Evolutionary conservation across 2,797 vertebrate species (phyloP), one percentile per base, ranked within the genome.

Genomic region (Xiphophorus birchmanni): DNA sequence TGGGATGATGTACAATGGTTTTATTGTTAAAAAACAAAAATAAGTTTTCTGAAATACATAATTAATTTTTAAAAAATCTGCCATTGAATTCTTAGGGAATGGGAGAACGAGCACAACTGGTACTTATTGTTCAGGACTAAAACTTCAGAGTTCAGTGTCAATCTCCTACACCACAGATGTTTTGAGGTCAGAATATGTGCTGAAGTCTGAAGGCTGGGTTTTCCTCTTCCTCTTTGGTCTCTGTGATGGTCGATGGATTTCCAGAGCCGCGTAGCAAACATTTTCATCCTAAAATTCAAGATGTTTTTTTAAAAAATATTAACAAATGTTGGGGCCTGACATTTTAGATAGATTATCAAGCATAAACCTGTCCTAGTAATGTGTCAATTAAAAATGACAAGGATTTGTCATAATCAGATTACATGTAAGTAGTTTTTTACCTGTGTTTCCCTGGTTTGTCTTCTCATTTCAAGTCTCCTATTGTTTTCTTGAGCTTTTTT

Each of bases 131-230:
- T 15, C n/a, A 60, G n/a, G 56, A 15, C 56, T 32, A 60, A 60
- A 56, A 26, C n/a, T 5, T 60, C 56, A 32, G n/a, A 60, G 44
- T 23, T 44, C 5, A 72, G 37, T 29, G 32, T 71, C 18, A 47
- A 76, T 23, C 23, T 45, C 32, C 13, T 76, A 63, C 23, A 73
- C 11, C 10, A 2, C 32, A 42, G 54, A 73, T 5, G 73, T 82
- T 2, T 84, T 89, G 44, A 93, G 77, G 11, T 80, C 84, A 74
- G 90, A 85, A 54, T 91, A 90, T 1, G 85, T 88, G 84, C 87
- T 78, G 75, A 82, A 84, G 80, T 90, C 89, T 26, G 80, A 84
- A 54, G 1, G 29, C 72, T 73, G 72, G 4, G 7, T 58, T 37
- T 5, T 40, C 17, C 47, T 77, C 76, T 79, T 89, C 81, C 60